Evolutionary conservation across 1,140 invertebrate genomes (phyloP), one percentile per base, ranked within the genome.

Genomic region (Carposina sasakii): DNA sequence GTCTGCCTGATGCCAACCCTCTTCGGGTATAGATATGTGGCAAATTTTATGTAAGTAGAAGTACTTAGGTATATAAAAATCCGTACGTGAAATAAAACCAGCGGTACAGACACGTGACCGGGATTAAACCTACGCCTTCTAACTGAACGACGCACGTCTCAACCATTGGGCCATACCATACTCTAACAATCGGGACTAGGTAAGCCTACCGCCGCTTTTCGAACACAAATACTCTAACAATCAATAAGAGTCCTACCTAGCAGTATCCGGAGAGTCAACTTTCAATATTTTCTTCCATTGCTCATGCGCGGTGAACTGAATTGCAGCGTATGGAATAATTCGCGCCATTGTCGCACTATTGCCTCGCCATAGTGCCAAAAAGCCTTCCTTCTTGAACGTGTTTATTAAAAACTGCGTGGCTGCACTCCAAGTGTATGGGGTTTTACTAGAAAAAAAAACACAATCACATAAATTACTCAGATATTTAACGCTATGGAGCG

Each of bases 281-380:
- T 87, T 85, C 0, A 99, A 85, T 2, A 97, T 71, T 51, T 89
- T 87, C 76, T 98, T 98, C 90, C 93, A 99, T 72, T 99, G 96
- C 87, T 99, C 98, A 83, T 99, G 96, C 17, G 97, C 90, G 0
- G 96, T 93, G 76, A 99, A 99, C 83, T 99, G 98, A 49, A 99
- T 95, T 10, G 98, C 95, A 37, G 98, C 96, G 83, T 99, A 98
- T 1, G 98, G 98, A 28, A 99, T 87, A 55, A 99, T 98, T 36
- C 98, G 87, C 0, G 94, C 94, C 96, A 99, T 97, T 0, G 97
- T 99, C 1, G 98, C 98, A 54, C 95, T 96, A 87, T 99, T 99
- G 9, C 98, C 98, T 31, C 98, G 86, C 96, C 97, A 99, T 51
- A 99, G 82, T 49, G 92, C 92, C 5, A 91, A 55, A 16, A 96